Evolutionary conservation across 1,140 invertebrate species (phyloP).

Genomic region (Sinella curviseta): DNA sequence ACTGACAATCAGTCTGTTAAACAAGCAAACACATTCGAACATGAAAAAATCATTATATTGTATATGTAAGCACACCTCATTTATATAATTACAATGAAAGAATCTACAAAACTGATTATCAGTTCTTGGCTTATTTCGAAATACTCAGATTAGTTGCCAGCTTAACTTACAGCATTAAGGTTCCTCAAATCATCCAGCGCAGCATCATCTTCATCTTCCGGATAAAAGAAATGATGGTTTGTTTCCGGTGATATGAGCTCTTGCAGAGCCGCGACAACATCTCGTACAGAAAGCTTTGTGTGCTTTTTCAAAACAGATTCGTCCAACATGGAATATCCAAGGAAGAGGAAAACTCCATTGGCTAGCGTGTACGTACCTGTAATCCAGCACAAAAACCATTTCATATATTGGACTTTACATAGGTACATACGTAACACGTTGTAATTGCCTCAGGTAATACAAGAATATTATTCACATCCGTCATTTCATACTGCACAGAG

Average conservation of each 20-base stretch:
- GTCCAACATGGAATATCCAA: conserved; percentile 83
- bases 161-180: conserved; percentile 45
- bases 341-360: conserved; percentile 79
- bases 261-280: conserved; percentile 75
- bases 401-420: too few species aligned
- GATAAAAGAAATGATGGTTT: conserved; percentile 43
- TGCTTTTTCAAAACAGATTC: conserved; percentile 76
- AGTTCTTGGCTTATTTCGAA: not conserved
- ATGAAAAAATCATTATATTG: not conserved
- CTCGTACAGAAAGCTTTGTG: conserved; percentile 74
- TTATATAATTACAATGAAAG: too few species aligned
- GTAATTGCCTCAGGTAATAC: too few species aligned
- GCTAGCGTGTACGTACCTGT: conserved; percentile 74
- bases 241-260: conserved; percentile 47
- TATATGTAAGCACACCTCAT: not conserved
- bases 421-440: too few species aligned
- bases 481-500: too few species aligned
- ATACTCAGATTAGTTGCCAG: not conserved
- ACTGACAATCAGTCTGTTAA: conserved; percentile 74
- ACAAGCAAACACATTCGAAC: conserved; percentile 35
- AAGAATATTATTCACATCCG: too few species aligned
- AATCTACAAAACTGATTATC: too few species aligned
- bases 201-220: conserved; percentile 34
- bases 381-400: too few species aligned
- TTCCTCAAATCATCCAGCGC: conserved; percentile 40